Conservation (phyloP, 2,888 invertebrate genomes). For the Tinea pellionella region DNA sequence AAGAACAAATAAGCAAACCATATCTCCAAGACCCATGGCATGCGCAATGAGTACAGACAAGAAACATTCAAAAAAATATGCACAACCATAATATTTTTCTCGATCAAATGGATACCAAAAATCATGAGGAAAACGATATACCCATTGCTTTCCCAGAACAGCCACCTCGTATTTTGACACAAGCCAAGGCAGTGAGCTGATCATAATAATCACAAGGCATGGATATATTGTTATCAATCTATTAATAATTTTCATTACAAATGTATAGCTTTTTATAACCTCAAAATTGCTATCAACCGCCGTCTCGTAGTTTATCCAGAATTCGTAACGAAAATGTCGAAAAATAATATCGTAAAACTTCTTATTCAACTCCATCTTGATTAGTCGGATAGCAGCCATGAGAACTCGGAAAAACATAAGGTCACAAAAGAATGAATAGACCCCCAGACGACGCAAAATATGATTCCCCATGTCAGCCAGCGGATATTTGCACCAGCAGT, state of each 20-base stretch:
- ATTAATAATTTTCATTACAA: conserved; percentile 26
- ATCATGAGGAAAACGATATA: conserved; percentile 44
- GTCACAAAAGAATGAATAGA: conserved; percentile 32
- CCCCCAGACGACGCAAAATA: neutral
- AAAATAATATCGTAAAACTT: conserved; percentile 30
- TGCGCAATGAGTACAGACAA: conserved; percentile 43
- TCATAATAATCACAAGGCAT: conserved; percentile 28
- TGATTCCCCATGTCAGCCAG: neutral
- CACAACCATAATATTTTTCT: conserved; percentile 40
- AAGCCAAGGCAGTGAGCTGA: conserved; percentile 40
- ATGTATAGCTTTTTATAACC: conserved; percentile 31
- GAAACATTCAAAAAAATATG: conserved; percentile 45
- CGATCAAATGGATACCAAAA: conserved; percentile 58
- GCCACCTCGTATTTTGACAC: conserved; percentile 39
- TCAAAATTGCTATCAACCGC: conserved; percentile 25
- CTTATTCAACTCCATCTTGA: conserved; percentile 31
- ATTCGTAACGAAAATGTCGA: conserved; percentile 31
- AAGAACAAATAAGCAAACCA: conserved; percentile 35
- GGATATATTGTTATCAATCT: conserved; percentile 37
- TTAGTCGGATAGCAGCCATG: conserved; percentile 42
- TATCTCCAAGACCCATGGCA: conserved; percentile 34
- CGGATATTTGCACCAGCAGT: neutral
- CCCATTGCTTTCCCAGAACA: conserved; percentile 27
- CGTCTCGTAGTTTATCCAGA: conserved; percentile 35
- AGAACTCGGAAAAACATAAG: conserved; percentile 30